Base-by-base conservation (phyloP, 23 tunicate genomes). In the Diplosoma virens region DNA sequence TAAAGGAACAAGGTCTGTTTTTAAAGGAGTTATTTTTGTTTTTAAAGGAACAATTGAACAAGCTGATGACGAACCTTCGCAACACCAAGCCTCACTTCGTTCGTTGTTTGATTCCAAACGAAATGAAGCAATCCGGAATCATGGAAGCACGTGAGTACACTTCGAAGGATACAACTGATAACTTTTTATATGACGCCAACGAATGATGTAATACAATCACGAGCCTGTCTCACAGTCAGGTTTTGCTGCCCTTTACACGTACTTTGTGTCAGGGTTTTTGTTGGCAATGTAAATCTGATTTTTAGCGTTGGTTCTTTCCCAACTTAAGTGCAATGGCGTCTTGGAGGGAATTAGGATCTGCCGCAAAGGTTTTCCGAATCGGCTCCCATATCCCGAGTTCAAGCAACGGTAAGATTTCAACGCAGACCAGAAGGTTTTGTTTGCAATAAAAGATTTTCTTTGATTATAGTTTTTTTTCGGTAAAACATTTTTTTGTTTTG, bases 1-100 rank as follows among this genome's bases (percentile, higher is more conserved):
- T 9, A 41, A 41, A 41, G 14, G 14, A 41, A 14, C 50, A 7
- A 9, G 50, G 23, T 71, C 46, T 6, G 4, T 71, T 71, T 36
- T 3, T 30, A 66, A 32, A 16, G 16, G 18, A 24, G 45, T 22
- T 25, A 6, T 6, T 66, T 17, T 6, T 7, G n/a, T 58, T 24
- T 16, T 25, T 20, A 5, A 53, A 80, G 80, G 98, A 93, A 81
- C 94, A 86, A 72, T 65, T 93, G 30, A 86, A 86, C 89, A 86
- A 86, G 67, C 35, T 93, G 86, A 93, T 93, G 98, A 86, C 98
- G n/a, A 93, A 93, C 71, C 60, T 93, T 45, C 75, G 98, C 18
- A 86, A 86, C 86, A 93, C 98, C 58, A 86, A 82, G 1, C 98
- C 98, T 66, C 98, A 93, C 61, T 93, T 93, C 74, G 98, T 93